These are phyloP conservation scores for Drosophila triauraria DNA, from an alignment of 1,140 invertebrate species.

Conservation along the genomic window DNA sequence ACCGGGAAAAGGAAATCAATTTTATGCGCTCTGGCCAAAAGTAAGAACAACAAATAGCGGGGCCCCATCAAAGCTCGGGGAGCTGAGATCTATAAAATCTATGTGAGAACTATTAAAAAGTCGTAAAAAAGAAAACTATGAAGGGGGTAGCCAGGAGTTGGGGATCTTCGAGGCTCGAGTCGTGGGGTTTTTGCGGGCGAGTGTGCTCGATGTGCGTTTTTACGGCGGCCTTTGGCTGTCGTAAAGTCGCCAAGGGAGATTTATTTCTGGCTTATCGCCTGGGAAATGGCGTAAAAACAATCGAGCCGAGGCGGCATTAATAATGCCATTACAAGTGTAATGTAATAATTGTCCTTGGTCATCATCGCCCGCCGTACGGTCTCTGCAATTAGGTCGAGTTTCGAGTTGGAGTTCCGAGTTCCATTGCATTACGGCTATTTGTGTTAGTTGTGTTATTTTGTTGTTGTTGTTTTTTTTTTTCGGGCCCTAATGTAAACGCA, in stretches of 20 bases:
- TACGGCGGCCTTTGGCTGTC: constrained; percentile 72
- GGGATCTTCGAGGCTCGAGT: background rate
- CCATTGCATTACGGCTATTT: constrained; percentile 37
- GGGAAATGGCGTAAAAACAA: constrained; percentile 64
- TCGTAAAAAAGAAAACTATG: constrained; percentile 67
- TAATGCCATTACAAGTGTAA: constrained; percentile 82
- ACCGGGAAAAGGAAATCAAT: constrained; percentile 76
- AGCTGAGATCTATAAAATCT: constrained; percentile 77
- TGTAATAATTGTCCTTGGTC: constrained; percentile 79
- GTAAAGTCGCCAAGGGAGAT: constrained; percentile 71
- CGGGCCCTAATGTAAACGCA: constrained; percentile 76
- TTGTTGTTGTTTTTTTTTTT: constrained; percentile 26
- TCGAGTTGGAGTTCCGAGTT: constrained; percentile 1
- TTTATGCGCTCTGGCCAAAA: constrained; percentile 79
- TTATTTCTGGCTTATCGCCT: constrained; percentile 49
- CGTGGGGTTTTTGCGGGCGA: constrained; percentile 28
- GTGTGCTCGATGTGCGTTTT: constrained; percentile 49
- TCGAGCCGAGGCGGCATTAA: constrained; percentile 59
- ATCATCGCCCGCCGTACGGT: constrained; percentile 2
- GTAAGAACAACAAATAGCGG: constrained; percentile 59
- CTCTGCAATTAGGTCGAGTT: constrained; percentile 45
- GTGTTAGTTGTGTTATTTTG: constrained; percentile 13
- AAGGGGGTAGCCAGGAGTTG: constrained; percentile 7
- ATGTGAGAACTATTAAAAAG: constrained; percentile 85
- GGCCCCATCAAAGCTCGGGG: constrained; percentile 58